phyloP scores from a whole-genome alignment of 2,797 vertebrate genomes.

The Heliangelus exortis region DNA sequence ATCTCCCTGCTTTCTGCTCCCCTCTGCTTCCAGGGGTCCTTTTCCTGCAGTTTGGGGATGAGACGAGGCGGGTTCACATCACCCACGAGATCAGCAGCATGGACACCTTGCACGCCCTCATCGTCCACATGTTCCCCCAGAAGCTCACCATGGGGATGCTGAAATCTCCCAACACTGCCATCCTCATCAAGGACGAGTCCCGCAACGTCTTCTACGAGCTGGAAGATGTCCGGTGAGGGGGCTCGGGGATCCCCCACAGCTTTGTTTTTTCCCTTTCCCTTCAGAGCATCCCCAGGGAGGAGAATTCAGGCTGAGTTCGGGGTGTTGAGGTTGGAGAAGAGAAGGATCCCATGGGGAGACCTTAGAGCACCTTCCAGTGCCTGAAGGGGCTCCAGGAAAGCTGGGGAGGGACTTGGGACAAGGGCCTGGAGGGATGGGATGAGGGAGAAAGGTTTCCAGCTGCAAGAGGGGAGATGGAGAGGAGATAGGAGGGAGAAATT shows the following conservation, averaged over 20 bases:
- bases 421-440: too few species aligned
- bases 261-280: not conserved
- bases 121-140: constrained; percentile 99
- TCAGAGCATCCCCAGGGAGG: fast-evolving
- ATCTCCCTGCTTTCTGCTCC: not conserved
- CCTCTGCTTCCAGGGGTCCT: constrained; percentile 85
- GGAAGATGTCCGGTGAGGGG: constrained; percentile 88
- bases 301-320: too few species aligned
- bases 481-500: too few species aligned
- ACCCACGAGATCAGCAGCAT: constrained; percentile 98
- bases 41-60: constrained; percentile 97
- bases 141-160: constrained; percentile 98
- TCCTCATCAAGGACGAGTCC: constrained; percentile 98
- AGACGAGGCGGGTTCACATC: constrained; percentile 96
- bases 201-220: constrained; percentile 98
- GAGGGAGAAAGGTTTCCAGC: too few species aligned
- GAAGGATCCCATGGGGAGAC: too few species aligned
- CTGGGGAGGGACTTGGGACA: too few species aligned
- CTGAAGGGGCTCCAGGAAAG: too few species aligned
- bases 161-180: constrained; percentile 97
- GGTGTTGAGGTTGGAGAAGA: too few species aligned
- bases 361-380: too few species aligned
- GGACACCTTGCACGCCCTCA: constrained; percentile 97
- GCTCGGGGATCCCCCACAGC: not conserved
- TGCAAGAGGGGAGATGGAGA: too few species aligned